A percentile compares a stretch with the other conserved stretches of the same genome.
These are phyloP conservation scores for Stigmatopora nigra DNA, from an alignment of 2,113 vertebrate species.

Conservation along the genomic window DNA sequence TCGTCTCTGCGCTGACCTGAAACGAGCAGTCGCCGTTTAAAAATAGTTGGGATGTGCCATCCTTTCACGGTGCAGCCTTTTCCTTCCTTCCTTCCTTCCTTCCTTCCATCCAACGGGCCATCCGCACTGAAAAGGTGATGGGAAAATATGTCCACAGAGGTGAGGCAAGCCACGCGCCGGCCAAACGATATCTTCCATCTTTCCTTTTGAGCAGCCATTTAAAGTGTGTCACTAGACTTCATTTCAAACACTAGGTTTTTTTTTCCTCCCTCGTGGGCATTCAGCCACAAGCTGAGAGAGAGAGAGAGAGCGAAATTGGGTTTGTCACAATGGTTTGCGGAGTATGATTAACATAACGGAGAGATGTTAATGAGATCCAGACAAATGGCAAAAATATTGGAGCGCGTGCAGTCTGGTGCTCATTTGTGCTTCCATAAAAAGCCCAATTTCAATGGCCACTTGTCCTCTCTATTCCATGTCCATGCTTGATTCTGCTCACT, in stretches of 20 bases:
- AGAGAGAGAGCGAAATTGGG: slow-evolving; percentile 12
- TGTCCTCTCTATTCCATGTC: slow-evolving; percentile 58
- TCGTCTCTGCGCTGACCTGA: slow-evolving; percentile 45
- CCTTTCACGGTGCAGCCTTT: slow-evolving; percentile 12
- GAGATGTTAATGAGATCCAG: slow-evolving; percentile 2
- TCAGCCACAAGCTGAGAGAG: not conserved
- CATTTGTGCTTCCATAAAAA: slow-evolving; percentile 48
- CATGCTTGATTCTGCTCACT: slow-evolving; percentile 14
- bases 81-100: slow-evolving; percentile 15
- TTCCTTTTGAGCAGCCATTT: slow-evolving; percentile 17
- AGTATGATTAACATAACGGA: not conserved
- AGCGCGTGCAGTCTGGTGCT: slow-evolving; percentile 22
- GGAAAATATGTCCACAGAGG: not conserved
- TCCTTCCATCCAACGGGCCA: no score
- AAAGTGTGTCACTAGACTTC: slow-evolving; percentile 21
- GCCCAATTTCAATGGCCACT: slow-evolving; percentile 38
- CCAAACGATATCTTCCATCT: no score
- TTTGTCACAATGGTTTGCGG: slow-evolving; percentile 4
- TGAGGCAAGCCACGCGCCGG: no score
- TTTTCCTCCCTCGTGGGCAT: not conserved
- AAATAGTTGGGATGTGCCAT: slow-evolving; percentile 33
- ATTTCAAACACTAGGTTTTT: not conserved
- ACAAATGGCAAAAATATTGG: slow-evolving; percentile 5
- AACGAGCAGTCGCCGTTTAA: slow-evolving; percentile 47
- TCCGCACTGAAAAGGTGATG: not conserved